These are phyloP conservation scores for Castor canadensis DNA, from an alignment of 2,113 vertebrate species.

Conservation along the genomic window DNA sequence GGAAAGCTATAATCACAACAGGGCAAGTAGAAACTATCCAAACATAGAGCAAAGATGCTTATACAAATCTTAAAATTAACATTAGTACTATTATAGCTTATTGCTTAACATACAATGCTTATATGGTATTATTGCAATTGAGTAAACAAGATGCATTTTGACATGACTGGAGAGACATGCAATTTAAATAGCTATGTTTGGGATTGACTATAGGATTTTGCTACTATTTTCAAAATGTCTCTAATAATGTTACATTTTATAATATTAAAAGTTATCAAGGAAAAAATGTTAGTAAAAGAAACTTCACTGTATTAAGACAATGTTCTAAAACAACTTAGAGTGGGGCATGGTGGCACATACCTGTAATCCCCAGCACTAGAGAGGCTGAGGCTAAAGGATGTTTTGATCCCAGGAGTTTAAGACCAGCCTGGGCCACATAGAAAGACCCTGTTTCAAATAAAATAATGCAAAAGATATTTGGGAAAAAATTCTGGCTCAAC, in stretches of 20 bases:
- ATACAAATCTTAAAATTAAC: not conserved
- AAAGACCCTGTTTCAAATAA: not conserved
- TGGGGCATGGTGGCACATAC: not conserved
- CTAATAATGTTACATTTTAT: not conserved
- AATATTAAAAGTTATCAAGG: slow-evolving; percentile 9
- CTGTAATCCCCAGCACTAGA: not conserved
- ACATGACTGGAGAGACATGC: not conserved
- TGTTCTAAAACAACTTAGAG: not conserved
- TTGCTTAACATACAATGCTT: not conserved
- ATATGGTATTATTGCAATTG: not conserved
- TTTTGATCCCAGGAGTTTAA: not conserved
- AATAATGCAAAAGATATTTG: not conserved
- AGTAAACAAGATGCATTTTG: not conserved
- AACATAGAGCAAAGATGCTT: not conserved
- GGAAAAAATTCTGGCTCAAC: not conserved
- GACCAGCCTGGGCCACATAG: not conserved
- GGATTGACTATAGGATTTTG: slow-evolving; percentile 5
- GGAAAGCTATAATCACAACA: not conserved
- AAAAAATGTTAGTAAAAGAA: slow-evolving; percentile 29
- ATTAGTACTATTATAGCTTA: not conserved
- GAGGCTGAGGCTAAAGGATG: not conserved
- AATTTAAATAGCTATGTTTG: slow-evolving; percentile 10
- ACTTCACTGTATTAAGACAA: slow-evolving; percentile 20
- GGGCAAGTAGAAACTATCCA: not conserved
- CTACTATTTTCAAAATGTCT: slow-evolving; percentile 49